Conservation (phyloP, 2,113 vertebrate genomes). For the Oostethus manadensis region DNA sequence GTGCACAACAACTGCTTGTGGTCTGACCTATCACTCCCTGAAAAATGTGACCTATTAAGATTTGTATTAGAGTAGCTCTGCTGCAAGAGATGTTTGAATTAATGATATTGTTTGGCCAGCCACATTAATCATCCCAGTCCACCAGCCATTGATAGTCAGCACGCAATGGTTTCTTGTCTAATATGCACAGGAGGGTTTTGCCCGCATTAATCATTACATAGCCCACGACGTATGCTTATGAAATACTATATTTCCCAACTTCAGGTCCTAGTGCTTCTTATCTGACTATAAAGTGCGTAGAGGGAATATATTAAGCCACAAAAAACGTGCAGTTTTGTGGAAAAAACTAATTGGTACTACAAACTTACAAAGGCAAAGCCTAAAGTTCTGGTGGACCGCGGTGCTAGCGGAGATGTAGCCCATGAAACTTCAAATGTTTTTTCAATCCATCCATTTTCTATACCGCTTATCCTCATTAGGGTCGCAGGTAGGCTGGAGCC, state of each 20-base stretch:
- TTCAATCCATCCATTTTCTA: too few relatives aligned
- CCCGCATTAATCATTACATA: background rate
- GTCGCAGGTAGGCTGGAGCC: too few relatives aligned
- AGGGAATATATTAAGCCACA: background rate
- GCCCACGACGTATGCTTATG: background rate
- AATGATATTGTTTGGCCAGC: background rate
- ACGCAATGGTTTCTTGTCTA: conserved; percentile 3
- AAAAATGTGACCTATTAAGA: background rate
- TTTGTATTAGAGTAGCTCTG: background rate
- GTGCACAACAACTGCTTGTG: too few relatives aligned
- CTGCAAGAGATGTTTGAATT: background rate
- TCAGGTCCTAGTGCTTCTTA: background rate
- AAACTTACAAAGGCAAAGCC: too few relatives aligned
- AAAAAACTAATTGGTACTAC: background rate
- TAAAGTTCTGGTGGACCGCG: too few relatives aligned
- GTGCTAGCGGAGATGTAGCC: too few relatives aligned
- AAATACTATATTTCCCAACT: background rate
- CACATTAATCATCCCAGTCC: background rate
- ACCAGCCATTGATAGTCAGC: conserved; percentile 4
- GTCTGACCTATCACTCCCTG: background rate
- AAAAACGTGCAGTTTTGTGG: background rate
- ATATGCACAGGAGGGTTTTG: conserved; percentile 1
- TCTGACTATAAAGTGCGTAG: background rate
- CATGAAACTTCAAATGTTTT: too few relatives aligned
- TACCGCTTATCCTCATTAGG: too few relatives aligned